Conservation (phyloP, 35 echinoderm and acorn worm genomes). For the Eucidaris tribuloides region DNA sequence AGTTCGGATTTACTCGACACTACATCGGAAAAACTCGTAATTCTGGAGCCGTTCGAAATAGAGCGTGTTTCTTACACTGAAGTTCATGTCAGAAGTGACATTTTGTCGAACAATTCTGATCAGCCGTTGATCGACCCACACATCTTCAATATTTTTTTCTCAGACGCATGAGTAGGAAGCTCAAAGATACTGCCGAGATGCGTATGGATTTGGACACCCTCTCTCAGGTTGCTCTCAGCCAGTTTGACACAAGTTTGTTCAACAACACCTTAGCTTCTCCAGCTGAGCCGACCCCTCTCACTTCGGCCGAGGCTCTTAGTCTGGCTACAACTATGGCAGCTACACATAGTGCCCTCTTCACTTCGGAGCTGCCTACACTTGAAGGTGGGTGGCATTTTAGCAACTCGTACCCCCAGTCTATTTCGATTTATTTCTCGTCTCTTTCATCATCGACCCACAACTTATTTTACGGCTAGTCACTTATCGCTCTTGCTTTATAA, state of each 20-base stretch:
- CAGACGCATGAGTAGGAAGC: slow-evolving; percentile 49
- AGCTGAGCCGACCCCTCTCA: slow-evolving; percentile 44
- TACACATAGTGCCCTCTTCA: slow-evolving; percentile 32
- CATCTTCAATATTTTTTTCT: slow-evolving; percentile 2
- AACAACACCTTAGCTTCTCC: slow-evolving; percentile 28
- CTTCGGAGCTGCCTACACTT: slow-evolving; percentile 36
- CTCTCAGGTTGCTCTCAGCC: slow-evolving; percentile 87
- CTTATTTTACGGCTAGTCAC: background rate
- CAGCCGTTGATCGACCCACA: slow-evolving; percentile 18
- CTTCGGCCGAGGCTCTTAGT: slow-evolving; percentile 30
- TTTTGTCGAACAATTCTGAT: slow-evolving; percentile 26
- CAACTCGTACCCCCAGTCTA: background rate
- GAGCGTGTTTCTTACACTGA: slow-evolving; percentile 7
- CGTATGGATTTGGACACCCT: slow-evolving; percentile 94
- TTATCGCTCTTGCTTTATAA: background rate
- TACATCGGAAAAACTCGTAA: slow-evolving; percentile 63
- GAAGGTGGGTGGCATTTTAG: slow-evolving; percentile 21
- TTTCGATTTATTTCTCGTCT: slow-evolving; percentile 9
- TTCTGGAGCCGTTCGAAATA: slow-evolving; percentile 6
- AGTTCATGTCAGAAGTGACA: slow-evolving; percentile 19
- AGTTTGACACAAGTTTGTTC: slow-evolving; percentile 74
- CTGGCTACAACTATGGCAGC: slow-evolving; percentile 58
- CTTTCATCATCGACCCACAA: background rate
- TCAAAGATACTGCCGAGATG: slow-evolving; percentile 76
- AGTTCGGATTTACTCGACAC: slow-evolving; percentile 33